These are phyloP conservation scores for Terrapene triunguis DNA, from an alignment of 2,113 vertebrate species.

Conservation along the genomic window DNA sequence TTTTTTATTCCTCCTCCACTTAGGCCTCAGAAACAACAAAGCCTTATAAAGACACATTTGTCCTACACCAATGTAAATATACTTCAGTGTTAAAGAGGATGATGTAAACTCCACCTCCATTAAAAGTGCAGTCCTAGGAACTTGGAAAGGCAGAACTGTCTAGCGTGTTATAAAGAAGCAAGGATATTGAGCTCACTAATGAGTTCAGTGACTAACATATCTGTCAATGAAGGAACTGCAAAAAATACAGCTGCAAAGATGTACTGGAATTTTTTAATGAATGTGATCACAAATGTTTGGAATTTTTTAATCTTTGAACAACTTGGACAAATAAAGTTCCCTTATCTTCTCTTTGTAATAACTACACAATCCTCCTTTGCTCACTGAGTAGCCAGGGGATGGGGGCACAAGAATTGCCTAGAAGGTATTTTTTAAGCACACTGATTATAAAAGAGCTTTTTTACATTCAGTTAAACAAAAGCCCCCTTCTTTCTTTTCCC, in stretches of 20 bases:
- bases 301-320: background rate
- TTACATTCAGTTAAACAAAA: background rate
- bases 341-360: background rate
- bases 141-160: background rate
- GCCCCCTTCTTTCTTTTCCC: background rate
- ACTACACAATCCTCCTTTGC: background rate
- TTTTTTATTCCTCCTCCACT: conserved; percentile 70
- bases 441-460: background rate
- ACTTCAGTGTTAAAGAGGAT: background rate
- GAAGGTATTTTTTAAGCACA: background rate
- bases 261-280: conserved; percentile 12
- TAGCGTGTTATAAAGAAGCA: background rate
- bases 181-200: background rate
- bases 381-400: background rate
- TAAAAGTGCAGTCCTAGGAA: conserved; percentile 5
- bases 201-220: background rate
- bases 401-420: background rate
- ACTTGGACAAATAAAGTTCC: background rate
- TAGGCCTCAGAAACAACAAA: conserved; percentile 64
- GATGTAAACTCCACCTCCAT: conserved; percentile 8
- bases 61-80: conserved; percentile 69
- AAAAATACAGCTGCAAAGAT: conserved; percentile 27
- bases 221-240: background rate
- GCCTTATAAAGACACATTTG: conserved; percentile 61
- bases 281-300: background rate